Conservation (phyloP, 2,797 vertebrate genomes). For the Xerus rutilus region DNA sequence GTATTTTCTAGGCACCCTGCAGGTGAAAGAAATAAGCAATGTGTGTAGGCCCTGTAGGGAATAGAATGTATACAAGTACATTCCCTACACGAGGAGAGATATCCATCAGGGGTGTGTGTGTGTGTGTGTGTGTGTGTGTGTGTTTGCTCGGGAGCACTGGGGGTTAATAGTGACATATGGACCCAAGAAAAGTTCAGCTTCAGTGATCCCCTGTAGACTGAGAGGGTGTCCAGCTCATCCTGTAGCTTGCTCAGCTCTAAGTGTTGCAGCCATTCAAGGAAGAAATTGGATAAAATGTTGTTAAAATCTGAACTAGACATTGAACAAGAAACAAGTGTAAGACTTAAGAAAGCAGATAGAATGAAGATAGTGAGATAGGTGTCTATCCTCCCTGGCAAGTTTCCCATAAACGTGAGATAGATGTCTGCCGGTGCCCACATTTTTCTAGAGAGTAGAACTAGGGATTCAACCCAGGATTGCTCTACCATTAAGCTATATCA, state of each 20-base stretch:
- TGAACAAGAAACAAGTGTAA: background rate
- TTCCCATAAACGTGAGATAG: background rate
- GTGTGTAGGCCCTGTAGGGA: background rate
- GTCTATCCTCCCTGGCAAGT: background rate
- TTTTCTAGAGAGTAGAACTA: too few species aligned
- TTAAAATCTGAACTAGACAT: background rate
- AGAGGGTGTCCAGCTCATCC: background rate
- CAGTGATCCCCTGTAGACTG: background rate
- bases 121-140: background rate
- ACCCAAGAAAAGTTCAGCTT: background rate
- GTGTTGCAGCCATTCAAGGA: background rate
- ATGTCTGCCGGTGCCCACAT: background rate
- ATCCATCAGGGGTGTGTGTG: background rate
- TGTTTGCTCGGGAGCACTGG: background rate
- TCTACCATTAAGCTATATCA: too few species aligned
- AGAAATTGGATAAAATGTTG: background rate
- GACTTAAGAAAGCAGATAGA: background rate
- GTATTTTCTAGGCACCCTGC: background rate
- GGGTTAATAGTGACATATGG: background rate
- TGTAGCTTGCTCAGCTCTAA: background rate
- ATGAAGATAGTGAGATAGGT: background rate
- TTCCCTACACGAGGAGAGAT: background rate
- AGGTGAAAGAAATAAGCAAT: background rate
- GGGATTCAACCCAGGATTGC: too few species aligned
- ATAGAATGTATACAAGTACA: background rate